Base-by-base conservation (phyloP, 2,797 vertebrate species). In the Chanos chanos region DNA sequence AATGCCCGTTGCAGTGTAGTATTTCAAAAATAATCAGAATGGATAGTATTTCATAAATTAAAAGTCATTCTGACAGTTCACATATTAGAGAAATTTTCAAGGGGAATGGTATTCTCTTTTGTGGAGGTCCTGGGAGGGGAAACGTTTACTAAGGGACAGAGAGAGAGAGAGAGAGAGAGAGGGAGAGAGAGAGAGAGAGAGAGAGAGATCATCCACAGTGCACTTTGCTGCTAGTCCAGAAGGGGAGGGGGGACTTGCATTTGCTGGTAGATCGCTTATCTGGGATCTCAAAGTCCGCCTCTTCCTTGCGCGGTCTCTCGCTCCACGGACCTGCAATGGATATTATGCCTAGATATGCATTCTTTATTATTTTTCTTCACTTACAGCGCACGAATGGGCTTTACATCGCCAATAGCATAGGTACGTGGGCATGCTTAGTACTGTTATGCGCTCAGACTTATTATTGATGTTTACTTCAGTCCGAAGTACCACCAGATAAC, bases 281-380 rank as follows among this genome's bases (percentile, higher is more conserved):
- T 50, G 39, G 54, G 64, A 64, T 73, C 60, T 72, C 61, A 71
- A 73, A 78, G 74, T 72, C 75, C 68, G 53, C 52, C 66, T 75
- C 65, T 61, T 49, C 44, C 24, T 55, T 44, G 59, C 56, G 62
- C 44, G 56, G 60, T 66, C 61, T 71, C 51, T 61, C 59, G 67
- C 51, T 70, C 45, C 48, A 43, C 58, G 54, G 68, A 71, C 68
- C 77, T 70, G 78, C 74, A 72, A 83, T 83, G 81, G 81, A 82
- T 77, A 70, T 74, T 57, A 36, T 40, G 55, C 51, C 58, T 51
- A 69, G 70, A 70, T 70, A 70, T 63, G 37, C 67, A 10, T 64
- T 75, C 56, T 54, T 77, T 41, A 31, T 78, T 48, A 16, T 83
- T 56, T 61, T 78, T 19, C 61, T 75, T n/a, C 64, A 75, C 55